Evolutionary conservation across 2,888 invertebrate genomes (phyloP).

Genomic region (Salticus scenicus): DNA sequence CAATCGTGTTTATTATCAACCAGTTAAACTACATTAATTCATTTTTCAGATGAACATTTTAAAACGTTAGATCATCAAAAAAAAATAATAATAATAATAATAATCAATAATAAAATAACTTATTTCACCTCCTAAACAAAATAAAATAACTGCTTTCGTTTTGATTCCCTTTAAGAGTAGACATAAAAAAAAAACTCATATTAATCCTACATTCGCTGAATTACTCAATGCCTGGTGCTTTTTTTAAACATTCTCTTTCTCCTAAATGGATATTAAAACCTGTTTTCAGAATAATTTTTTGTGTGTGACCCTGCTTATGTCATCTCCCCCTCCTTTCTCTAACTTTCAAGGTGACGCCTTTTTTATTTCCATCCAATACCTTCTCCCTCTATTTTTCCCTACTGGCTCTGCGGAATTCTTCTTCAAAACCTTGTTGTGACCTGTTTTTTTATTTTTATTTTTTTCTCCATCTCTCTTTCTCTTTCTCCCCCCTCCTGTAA

Average conservation of each 20-base stretch:
- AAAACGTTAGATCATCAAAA: no score
- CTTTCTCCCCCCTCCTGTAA: background rate
- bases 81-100: no score
- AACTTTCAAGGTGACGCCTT: constrained; percentile 52
- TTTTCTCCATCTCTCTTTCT: background rate
- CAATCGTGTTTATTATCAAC: no score
- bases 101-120: no score
- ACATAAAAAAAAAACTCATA: no score
- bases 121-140: no score
- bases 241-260: background rate
- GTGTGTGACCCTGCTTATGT: constrained; percentile 38
- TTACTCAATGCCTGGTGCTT: background rate
- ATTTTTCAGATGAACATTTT: no score
- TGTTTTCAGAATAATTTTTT: constrained; percentile 12
- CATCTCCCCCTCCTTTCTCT: constrained; percentile 19
- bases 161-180: no score
- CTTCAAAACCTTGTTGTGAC: constrained; percentile 3
- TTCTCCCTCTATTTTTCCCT: constrained; percentile 9
- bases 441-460: constrained; percentile 3
- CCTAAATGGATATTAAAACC: constrained; percentile 20
- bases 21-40: no score
- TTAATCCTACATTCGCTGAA: background rate
- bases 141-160: no score
- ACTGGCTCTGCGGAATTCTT: background rate
- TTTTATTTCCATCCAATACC: constrained; percentile 16